These are phyloP conservation scores for Naja naja DNA, from an alignment of 2,113 vertebrate genomes.

Conservation along the genomic window DNA sequence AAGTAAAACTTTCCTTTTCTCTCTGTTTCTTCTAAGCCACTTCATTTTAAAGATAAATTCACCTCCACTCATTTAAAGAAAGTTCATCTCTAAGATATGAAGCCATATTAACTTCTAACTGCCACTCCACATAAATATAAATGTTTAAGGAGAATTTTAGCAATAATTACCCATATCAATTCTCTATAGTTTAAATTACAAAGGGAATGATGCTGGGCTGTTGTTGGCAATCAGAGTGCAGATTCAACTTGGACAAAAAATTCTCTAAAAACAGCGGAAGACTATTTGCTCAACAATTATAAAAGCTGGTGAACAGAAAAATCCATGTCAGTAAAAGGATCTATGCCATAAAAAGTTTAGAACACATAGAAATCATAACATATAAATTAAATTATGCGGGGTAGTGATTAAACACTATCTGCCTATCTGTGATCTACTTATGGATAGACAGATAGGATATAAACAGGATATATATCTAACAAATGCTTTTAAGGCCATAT, in stretches of 20 bases:
- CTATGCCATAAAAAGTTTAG: background rate
- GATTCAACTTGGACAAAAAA: background rate
- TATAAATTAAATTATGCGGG: background rate
- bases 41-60: background rate
- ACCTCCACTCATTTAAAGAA: background rate
- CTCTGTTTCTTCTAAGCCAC: background rate
- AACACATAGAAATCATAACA: background rate
- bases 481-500: background rate
- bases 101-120: background rate
- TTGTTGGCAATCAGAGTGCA: background rate
- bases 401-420: background rate
- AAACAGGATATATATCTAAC: background rate
- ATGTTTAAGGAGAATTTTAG: background rate
- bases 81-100: background rate
- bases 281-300: background rate
- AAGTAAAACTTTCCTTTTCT: background rate
- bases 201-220: background rate
- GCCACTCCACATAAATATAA: background rate
- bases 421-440: background rate
- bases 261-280: background rate
- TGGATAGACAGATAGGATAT: background rate
- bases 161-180: background rate
- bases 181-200: background rate
- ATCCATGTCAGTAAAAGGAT: background rate
- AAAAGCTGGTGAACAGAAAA: background rate